Evolutionary conservation across 2,113 vertebrate genomes (phyloP).

Genomic region (Oncorhynchus keta): DNA sequence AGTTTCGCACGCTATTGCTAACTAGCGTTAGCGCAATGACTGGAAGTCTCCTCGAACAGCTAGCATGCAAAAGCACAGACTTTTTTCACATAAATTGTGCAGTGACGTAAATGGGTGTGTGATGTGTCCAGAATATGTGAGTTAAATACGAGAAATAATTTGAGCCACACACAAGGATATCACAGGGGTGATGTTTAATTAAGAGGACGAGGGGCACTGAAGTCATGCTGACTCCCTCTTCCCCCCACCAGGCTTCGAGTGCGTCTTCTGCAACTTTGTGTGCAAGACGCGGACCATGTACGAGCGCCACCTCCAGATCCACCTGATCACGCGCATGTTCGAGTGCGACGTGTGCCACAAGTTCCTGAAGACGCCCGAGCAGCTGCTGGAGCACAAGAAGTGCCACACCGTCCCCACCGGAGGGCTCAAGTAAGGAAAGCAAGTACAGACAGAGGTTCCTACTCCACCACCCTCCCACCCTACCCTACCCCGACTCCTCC

Average conservation of each 20-base stretch:
- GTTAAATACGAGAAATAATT: no score
- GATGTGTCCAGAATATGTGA: no score
- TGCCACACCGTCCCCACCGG: slow-evolving; percentile 98
- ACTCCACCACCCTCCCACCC: slow-evolving; percentile 36
- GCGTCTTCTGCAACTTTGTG: slow-evolving; percentile 98
- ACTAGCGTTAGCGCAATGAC: no score
- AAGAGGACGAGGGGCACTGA: no score
- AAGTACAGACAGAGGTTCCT: slow-evolving; percentile 89
- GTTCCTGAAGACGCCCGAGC: slow-evolving; percentile 99
- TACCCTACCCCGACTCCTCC: not conserved
- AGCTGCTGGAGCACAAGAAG: slow-evolving; percentile 99
- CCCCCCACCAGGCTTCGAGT: slow-evolving; percentile 87
- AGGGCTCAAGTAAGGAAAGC: slow-evolving; percentile 99
- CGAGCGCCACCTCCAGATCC: slow-evolving; percentile 97
- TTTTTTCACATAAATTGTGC: no score
- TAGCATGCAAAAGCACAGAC: no score
- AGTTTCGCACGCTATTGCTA: no score
- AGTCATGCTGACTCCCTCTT: no score
- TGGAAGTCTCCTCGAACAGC: no score
- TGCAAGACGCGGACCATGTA: slow-evolving; percentile 99
- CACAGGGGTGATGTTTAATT: no score
- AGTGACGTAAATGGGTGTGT: no score
- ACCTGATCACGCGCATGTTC: slow-evolving; percentile 98
- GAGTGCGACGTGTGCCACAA: slow-evolving; percentile 99
- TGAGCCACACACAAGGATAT: not conserved